A percentile compares a stretch with the other conserved stretches of the same genome.
These are phyloP conservation scores for Sinohyriopsis cumingii DNA, from an alignment of 2,888 invertebrate genomes.

Conservation along the genomic window DNA sequence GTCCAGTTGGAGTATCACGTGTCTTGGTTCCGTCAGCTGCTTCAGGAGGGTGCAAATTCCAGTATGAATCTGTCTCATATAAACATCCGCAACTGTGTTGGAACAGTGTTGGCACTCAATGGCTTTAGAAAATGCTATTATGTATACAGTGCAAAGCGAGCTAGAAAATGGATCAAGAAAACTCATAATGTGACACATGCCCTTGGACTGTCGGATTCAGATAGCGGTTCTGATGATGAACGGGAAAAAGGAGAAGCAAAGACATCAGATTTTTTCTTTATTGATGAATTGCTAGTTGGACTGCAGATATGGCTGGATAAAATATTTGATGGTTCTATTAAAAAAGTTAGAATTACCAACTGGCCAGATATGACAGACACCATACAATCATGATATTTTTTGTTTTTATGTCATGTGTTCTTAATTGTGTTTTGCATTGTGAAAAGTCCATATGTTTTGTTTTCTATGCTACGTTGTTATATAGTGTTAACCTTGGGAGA, in stretches of 20 bases:
- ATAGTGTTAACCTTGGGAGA: too few relatives aligned
- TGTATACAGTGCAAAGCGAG: slow-evolving; percentile 85
- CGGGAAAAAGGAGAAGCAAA: slow-evolving; percentile 32
- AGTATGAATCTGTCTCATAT: slow-evolving; percentile 88
- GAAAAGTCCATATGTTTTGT: too few relatives aligned
- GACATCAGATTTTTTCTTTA: slow-evolving; percentile 44
- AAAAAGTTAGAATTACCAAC: slow-evolving; percentile 95
- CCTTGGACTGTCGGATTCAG: slow-evolving; percentile 52
- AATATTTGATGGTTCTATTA: slow-evolving; percentile 95
- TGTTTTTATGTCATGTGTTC: too few relatives aligned
- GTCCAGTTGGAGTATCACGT: slow-evolving; percentile 93
- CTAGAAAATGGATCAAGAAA: slow-evolving; percentile 49
- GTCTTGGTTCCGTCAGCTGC: slow-evolving; percentile 92
- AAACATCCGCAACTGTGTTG: slow-evolving; percentile 90
- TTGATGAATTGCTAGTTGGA: slow-evolving; percentile 78
- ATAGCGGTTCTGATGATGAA: slow-evolving; percentile 39
- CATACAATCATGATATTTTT: too few relatives aligned
- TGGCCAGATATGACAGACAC: slow-evolving; percentile 81
- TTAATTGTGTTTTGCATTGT: too few relatives aligned
- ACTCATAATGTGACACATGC: slow-evolving; percentile 48
- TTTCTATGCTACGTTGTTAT: too few relatives aligned
- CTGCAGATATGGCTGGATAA: slow-evolving; percentile 97
- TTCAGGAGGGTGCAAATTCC: slow-evolving; percentile 81
- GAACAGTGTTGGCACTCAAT: slow-evolving; percentile 91
- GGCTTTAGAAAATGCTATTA: slow-evolving; percentile 98